These are phyloP conservation scores for Tragelaphus eurycerus DNA, from an alignment of 2,797 vertebrate species.

Conservation along the genomic window DNA sequence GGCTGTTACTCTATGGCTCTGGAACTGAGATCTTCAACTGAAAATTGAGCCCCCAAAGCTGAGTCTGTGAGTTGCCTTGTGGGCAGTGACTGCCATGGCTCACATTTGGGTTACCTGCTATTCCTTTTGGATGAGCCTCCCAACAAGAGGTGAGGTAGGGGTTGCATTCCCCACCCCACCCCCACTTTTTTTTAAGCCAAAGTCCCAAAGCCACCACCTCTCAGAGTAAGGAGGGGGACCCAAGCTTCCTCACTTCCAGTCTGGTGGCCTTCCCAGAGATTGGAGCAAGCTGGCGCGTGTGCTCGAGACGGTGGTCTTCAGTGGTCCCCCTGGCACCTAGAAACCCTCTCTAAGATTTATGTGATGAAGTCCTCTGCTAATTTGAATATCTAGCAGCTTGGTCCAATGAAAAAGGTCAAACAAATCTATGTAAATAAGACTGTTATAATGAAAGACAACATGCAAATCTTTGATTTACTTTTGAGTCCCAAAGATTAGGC, in stretches of 20 bases:
- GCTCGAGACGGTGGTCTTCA: background rate
- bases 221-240: background rate
- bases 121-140: background rate
- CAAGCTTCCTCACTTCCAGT: background rate
- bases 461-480: conserved; percentile 61
- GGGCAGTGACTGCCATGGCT: background rate
- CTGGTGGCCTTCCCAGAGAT: background rate
- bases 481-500: background rate
- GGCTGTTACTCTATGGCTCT: background rate
- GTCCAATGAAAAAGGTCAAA: background rate
- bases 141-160: conserved; percentile 17
- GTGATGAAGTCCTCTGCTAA: background rate
- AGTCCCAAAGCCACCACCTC: background rate
- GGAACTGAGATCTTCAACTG: conserved; percentile 34
- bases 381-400: background rate
- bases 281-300: background rate
- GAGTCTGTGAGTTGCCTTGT: background rate
- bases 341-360: background rate
- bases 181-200: background rate
- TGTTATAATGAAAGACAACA: conserved; percentile 45
- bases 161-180: background rate
- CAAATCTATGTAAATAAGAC: conserved; percentile 27
- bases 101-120: background rate
- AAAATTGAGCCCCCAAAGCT: background rate
- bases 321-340: background rate